These are phyloP conservation scores for Percopsis transmontana DNA, from an alignment of 2,113 vertebrate species.

Conservation along the genomic window DNA sequence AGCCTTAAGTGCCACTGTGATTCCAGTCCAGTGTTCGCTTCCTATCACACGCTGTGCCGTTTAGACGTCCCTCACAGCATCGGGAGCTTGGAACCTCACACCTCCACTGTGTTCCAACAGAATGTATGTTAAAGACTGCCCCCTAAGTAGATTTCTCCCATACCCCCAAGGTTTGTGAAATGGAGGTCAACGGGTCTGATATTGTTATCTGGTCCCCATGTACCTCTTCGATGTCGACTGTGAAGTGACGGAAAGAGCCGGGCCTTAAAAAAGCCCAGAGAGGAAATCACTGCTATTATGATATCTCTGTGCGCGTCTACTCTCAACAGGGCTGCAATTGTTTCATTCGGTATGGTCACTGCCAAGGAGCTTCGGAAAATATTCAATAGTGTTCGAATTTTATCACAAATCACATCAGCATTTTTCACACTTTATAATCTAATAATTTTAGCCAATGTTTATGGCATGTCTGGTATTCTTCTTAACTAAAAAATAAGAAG, in stretches of 20 bases:
- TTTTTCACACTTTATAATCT: slow-evolving; percentile 10
- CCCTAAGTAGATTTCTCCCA: slow-evolving; percentile 66
- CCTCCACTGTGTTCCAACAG: slow-evolving; percentile 48
- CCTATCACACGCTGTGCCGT: slow-evolving; percentile 15
- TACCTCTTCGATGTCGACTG: slow-evolving; percentile 66
- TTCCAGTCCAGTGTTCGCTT: slow-evolving; percentile 16
- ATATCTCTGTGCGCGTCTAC: slow-evolving; percentile 47
- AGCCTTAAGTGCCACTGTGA: slow-evolving; percentile 18
- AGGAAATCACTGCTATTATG: slow-evolving; percentile 72
- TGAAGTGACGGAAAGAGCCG: slow-evolving; percentile 60
- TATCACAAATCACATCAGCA: slow-evolving; percentile 26
- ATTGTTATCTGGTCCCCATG: slow-evolving; percentile 72
- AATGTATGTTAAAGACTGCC: slow-evolving; percentile 50
- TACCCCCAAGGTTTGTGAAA: slow-evolving; percentile 70
- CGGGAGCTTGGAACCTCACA: slow-evolving; percentile 6
- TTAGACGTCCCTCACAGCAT: slow-evolving; percentile 40
- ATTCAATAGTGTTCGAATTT: slow-evolving; percentile 42
- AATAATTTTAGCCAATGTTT: slow-evolving; percentile 7
- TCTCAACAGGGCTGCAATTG: slow-evolving; percentile 58
- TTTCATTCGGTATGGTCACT: slow-evolving; percentile 48
- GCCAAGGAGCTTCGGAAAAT: slow-evolving; percentile 41
- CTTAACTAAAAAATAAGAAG: no score
- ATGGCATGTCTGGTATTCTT: slow-evolving; percentile 1
- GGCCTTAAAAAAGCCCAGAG: slow-evolving; percentile 23
- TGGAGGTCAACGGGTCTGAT: slow-evolving; percentile 74